Percentiles rank a stretch among this genome's conserved stretches.
Conservation (phyloP, 2,113 vertebrate species). For the Theristicus caerulescens region DNA sequence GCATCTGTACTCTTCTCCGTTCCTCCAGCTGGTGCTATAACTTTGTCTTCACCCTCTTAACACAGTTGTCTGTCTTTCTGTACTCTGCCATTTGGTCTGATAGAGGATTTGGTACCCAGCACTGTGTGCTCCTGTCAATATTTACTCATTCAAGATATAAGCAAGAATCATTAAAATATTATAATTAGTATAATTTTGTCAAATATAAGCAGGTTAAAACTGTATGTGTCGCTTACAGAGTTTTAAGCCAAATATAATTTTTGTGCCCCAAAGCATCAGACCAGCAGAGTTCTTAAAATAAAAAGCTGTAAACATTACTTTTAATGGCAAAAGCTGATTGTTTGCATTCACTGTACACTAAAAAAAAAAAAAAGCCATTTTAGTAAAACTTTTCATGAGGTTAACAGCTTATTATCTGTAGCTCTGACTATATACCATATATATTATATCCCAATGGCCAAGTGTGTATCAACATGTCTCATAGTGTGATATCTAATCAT, state of each 20-base stretch:
- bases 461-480: background rate
- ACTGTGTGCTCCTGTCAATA: accelerated
- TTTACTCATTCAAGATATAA: background rate
- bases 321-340: background rate
- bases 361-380: background rate
- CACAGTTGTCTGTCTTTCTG: background rate
- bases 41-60: background rate
- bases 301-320: background rate
- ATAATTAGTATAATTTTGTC: background rate
- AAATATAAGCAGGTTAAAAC: background rate
- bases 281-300: background rate
- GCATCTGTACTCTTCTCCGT: background rate
- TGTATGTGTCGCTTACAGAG: background rate
- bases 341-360: background rate
- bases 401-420: background rate
- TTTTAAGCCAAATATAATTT: background rate
- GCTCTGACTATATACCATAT: background rate
- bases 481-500: constrained; percentile 5
- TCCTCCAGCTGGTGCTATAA: background rate
- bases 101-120: background rate
- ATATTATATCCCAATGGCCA: background rate
- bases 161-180: background rate
- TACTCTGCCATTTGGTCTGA: background rate
- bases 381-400: background rate
- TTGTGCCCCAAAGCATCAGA: background rate